Conservation (phyloP, 1,140 invertebrate genomes). For the Agraylea sexmaculata region DNA sequence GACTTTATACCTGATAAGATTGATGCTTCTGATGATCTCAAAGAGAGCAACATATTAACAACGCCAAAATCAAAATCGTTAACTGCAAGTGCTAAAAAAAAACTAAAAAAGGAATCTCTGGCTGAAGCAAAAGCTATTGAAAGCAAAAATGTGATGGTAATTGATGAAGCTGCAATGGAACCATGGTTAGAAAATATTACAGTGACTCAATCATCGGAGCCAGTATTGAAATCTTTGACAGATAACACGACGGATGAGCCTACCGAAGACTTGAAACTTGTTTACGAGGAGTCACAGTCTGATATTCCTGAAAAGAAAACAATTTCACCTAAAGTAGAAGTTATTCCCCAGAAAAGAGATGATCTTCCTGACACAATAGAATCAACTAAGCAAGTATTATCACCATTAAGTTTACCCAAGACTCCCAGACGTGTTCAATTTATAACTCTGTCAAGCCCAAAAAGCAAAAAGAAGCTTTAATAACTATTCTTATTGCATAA, state of each 20-base stretch:
- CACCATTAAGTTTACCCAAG: slow-evolving; percentile 32
- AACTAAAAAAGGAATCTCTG: slow-evolving; percentile 25
- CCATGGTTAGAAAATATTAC: slow-evolving; percentile 40
- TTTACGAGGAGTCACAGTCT: slow-evolving; percentile 44
- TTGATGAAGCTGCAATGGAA: slow-evolving; percentile 42
- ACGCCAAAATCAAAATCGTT: slow-evolving; percentile 14
- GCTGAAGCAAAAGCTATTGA: slow-evolving; percentile 26
- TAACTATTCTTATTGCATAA: too few species aligned
- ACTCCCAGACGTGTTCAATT: slow-evolving; percentile 54
- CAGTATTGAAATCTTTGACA: slow-evolving; percentile 9
- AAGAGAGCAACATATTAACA: slow-evolving; percentile 6
- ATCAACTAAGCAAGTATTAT: slow-evolving; percentile 18
- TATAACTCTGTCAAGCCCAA: slow-evolving; percentile 63
- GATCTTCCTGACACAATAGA: slow-evolving; percentile 18
- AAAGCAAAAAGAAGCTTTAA: slow-evolving; percentile 46
- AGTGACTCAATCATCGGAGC: slow-evolving; percentile 8
- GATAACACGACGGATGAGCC: slow-evolving; percentile 33
- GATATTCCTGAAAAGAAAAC: slow-evolving; percentile 20
- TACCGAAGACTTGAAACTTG: slow-evolving; percentile 54
- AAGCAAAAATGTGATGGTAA: slow-evolving; percentile 30
- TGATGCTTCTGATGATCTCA: not conserved
- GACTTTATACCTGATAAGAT: slow-evolving; percentile 4
- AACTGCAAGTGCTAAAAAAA: slow-evolving; percentile 12
- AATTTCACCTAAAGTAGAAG: slow-evolving; percentile 17
- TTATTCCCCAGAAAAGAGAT: slow-evolving; percentile 25